phyloP scores from a whole-genome alignment of 2,113 vertebrate species.

The Xiphorhynchus elegans region DNA sequence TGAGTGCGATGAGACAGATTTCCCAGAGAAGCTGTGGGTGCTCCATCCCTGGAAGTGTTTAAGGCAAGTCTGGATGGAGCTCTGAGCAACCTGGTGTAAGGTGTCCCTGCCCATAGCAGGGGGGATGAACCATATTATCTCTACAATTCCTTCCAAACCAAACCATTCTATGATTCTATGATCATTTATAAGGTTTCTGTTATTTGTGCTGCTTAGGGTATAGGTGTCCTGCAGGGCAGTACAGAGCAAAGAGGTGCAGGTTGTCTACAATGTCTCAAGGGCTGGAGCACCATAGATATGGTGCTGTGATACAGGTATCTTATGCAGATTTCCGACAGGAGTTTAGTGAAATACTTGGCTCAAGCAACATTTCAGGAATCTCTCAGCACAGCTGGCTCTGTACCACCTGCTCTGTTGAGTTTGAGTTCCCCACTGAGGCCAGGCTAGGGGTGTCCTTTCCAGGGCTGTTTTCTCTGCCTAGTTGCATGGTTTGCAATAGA shows the following conservation, averaged over 20 bases:
- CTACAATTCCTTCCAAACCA: background rate
- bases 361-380: background rate
- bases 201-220: background rate
- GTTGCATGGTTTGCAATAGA: background rate
- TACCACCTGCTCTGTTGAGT: background rate
- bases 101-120: background rate
- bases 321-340: background rate
- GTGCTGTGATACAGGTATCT: background rate
- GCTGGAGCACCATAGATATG: background rate
- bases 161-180: background rate
- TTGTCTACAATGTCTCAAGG: background rate
- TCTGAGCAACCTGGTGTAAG: background rate
- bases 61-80: background rate
- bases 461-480: background rate
- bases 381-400: background rate
- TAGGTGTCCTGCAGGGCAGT: background rate
- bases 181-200: background rate
- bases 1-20: background rate
- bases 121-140: background rate
- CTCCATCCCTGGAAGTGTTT: background rate
- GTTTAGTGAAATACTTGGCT: background rate
- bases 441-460: background rate
- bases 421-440: fast-evolving
- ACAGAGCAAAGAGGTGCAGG: background rate
- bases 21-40: background rate